These are phyloP conservation scores for Zoanthus solanderi DNA, from an alignment of 92 coral and sea anemone genomes.

Conservation along the genomic window DNA sequence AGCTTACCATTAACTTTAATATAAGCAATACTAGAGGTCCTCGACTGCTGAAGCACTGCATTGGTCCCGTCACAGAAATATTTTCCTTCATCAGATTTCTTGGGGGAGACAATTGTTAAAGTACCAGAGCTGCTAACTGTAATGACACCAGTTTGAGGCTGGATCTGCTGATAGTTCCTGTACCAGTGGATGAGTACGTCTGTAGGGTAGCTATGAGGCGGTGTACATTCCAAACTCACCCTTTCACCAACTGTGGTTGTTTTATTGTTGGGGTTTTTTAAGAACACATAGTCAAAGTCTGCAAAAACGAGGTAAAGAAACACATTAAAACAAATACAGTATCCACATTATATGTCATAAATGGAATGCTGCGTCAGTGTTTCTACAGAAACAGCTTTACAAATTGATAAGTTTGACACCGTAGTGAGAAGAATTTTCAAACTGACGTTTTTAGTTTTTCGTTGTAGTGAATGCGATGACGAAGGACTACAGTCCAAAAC, in stretches of 20 bases:
- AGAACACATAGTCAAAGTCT: slow-evolving; percentile 86
- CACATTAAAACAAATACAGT: neutral
- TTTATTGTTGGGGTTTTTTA: slow-evolving; percentile 74
- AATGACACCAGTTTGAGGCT: slow-evolving; percentile 53
- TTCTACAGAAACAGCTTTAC: no score
- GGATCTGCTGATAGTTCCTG: slow-evolving; percentile 77
- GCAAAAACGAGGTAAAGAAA: slow-evolving; percentile 16
- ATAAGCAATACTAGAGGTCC: slow-evolving; percentile 75
- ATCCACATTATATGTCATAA: neutral
- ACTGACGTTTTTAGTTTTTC: no score
- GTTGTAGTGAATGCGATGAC: no score
- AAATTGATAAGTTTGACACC: no score
- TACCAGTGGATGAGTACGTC: slow-evolving; percentile 83
- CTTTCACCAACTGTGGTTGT: slow-evolving; percentile 78
- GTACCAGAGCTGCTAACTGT: slow-evolving; percentile 80
- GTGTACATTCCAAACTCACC: slow-evolving; percentile 71
- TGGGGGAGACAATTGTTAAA: slow-evolving; percentile 66
- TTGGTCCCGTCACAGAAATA: slow-evolving; percentile 92
- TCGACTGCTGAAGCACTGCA: slow-evolving; percentile 50
- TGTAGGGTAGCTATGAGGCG: slow-evolving; percentile 85
- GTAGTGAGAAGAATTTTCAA: no score
- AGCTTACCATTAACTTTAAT: slow-evolving; percentile 87
- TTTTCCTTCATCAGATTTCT: slow-evolving; percentile 91
- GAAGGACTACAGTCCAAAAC: no score
- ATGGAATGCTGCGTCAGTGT: neutral